Evolutionary conservation across 2,888 invertebrate species (phyloP), one percentile per base, ranked within the genome.

Genomic region (Epinotia bilunana): DNA sequence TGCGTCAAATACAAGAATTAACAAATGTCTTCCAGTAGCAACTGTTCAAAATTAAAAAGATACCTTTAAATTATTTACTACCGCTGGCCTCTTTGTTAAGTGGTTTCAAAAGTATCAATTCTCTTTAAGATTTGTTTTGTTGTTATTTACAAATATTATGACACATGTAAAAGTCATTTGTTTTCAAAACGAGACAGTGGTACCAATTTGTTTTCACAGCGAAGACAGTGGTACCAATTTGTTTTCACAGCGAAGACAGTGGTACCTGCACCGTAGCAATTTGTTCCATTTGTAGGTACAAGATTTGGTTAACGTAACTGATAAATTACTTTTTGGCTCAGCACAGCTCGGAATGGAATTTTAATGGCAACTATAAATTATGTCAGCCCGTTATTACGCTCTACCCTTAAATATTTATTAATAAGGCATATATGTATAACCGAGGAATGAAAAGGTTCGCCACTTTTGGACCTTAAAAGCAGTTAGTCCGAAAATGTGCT

Each of bases 341-440:
- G 49, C 64, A 57, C 58, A 18, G 60, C 70, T 16, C 60, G 53
- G 16, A 74, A 74, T 74, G 53, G n/a, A 28, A 43, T 60, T 74
- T 74, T 65, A 74, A 74, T 74, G 60, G 64, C 74, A 23, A 69
- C 49, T 70, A 58, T 74, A 65, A 74, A 53, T 74, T 70, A 74
- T 53, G 18, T 23, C 43, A 43, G 60, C 11, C 28, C 49, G 64
- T 70, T 65, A 74, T 70, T 70, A 74, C 70, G 64, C 60, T 53
- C 58, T 39, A 33, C 60, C 18, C n/a, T 7, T 58, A 68, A 58
- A 23, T 69, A 43, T 69, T 60, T 58, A 20, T 58, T 68, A 43
- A 58, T 57, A n/a, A n/a, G n/a, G n/a, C n/a, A n/a, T n/a, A n/a
- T n/a, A n/a, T n/a, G n/a, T n/a, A n/a, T n/a, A n/a, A n/a, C n/a